Base-by-base conservation (phyloP, 2,113 vertebrate species). In the Reinhardtius hippoglossoides region DNA sequence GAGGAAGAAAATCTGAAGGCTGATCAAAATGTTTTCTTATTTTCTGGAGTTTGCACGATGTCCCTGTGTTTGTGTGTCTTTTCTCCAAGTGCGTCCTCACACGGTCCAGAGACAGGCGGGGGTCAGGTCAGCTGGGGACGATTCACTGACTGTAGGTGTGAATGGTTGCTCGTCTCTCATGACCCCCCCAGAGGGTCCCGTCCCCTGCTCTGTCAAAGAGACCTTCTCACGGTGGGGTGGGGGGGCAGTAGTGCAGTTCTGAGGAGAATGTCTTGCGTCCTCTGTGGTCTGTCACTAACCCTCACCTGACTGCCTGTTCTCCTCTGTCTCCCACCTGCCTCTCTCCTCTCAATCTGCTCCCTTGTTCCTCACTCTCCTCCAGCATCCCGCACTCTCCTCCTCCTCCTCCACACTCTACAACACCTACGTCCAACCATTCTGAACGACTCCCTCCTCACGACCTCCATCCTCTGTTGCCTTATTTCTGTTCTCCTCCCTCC, bases 341-440 rank as follows among this genome's bases (percentile, higher is more conserved):
- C 76, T 79, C 72, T 85, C 79, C 85, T 84, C 71, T 87, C 60
- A 67, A 68, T 84, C 83, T 90, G 70, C 76, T 76, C 78, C 84
- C 83, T 78, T 69, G 66, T 84, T 70, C 76, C 82, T 91, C 81
- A 82, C 72, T 89, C 82, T 87, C 82, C 86, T 83, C 85, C 91
- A 93, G 91, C 88, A 84, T 82, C 84, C 92, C 44, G 80, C 86
- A 79, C 88, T 87, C 73, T 83, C 71, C 82, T 80, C 89, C 71
- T 83, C 31, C 31, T 31, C 86, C 68, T 46, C 88, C 80, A 20
- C 60, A 0, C 89, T 89, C 63, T 93, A 91, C 91, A 90, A 89
- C 79, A 27, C 92, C 81, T 93, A 89, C 56, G 83, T 91, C 79
- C 90, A 89, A 59, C 87, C 92, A 89, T 93, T 93, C 83, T 92